phyloP scores from a whole-genome alignment of 2,888 invertebrate species.

The Matsumyia berberina region DNA sequence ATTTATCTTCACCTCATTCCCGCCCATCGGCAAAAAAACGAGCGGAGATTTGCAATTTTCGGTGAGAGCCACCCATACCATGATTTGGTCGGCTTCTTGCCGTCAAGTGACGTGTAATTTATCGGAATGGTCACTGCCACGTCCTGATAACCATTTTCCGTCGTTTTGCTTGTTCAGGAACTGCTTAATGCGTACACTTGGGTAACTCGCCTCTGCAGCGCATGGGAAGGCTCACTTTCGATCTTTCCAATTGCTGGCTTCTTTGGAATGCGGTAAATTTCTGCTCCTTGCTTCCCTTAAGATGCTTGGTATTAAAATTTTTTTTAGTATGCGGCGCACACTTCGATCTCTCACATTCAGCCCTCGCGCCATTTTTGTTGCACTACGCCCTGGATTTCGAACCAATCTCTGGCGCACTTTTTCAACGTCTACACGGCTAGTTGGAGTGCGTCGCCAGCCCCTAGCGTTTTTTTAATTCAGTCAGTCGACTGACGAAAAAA shows the following conservation, averaged over 20 bases:
- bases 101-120: too few species aligned
- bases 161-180: too few species aligned
- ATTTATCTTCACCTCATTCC: neutral
- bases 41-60: neutral
- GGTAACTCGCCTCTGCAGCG: neutral
- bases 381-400: neutral
- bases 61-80: neutral
- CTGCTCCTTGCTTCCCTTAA: neutral
- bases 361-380: neutral
- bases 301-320: neutral
- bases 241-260: too few species aligned
- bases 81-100: too few species aligned
- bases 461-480: too few species aligned
- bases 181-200: neutral
- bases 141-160: too few species aligned
- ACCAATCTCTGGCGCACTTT: too few species aligned
- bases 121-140: too few species aligned
- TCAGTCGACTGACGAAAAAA: too few species aligned
- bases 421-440: neutral
- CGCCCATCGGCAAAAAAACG: neutral
- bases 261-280: neutral
- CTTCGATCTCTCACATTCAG: neutral
- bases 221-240: too few species aligned
- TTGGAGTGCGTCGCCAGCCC: too few species aligned
- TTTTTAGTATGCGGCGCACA: neutral